These are phyloP conservation scores for Campaea margaritaria DNA, from an alignment of 2,888 invertebrate genomes.

Conservation along the genomic window DNA sequence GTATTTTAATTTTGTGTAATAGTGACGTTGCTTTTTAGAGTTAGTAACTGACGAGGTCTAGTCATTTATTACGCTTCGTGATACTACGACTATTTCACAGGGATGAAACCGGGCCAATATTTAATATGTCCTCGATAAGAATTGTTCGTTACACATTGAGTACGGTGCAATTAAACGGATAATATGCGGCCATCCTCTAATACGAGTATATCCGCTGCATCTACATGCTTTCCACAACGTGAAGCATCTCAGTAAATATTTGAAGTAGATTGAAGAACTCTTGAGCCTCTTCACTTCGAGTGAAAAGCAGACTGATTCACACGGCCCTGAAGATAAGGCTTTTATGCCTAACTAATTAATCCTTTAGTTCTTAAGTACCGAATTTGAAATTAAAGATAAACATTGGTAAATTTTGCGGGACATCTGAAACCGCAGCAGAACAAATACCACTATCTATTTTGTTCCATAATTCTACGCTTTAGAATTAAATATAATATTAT, in stretches of 20 bases:
- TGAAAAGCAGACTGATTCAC: constrained; percentile 56
- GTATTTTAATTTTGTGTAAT: constrained; percentile 19
- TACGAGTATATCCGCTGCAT: constrained; percentile 18
- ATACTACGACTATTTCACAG: too few species aligned
- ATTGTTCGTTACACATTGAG: background rate
- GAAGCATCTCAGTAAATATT: constrained; percentile 54
- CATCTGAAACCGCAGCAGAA: too few species aligned
- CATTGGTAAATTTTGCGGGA: too few species aligned
- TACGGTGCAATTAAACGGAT: constrained; percentile 1
- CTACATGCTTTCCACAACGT: constrained; percentile 45
- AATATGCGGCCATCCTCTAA: constrained; percentile 4
- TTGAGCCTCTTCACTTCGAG: constrained; percentile 47
- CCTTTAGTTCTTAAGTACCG: too few species aligned
- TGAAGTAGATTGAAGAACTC: constrained; percentile 48
- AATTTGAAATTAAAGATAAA: too few species aligned
- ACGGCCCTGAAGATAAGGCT: constrained; percentile 35
- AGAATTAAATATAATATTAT: too few species aligned
- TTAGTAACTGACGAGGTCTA: constrained; percentile 5
- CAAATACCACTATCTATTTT: too few species aligned
- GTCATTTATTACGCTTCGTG: too few species aligned
- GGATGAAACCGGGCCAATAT: too few species aligned
- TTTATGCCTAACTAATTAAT: too few species aligned
- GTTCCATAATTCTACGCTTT: too few species aligned
- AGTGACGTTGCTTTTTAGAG: background rate
- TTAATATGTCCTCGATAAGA: too few species aligned